phyloP scores from a whole-genome alignment of 2,797 vertebrate genomes.

The Pseudotriccus pelzelni region DNA sequence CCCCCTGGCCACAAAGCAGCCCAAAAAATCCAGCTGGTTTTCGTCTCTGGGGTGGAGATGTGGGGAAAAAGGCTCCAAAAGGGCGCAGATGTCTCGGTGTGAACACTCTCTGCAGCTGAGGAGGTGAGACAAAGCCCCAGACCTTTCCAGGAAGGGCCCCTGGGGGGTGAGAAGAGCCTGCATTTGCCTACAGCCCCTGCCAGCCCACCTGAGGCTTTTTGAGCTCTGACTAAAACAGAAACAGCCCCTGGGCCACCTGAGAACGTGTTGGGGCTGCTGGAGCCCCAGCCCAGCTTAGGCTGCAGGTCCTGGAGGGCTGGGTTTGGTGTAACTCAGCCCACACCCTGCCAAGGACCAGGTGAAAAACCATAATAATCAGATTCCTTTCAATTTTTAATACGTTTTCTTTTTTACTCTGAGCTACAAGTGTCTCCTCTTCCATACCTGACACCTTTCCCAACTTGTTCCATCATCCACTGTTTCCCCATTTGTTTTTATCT shows the following conservation, averaged over 20 bases:
- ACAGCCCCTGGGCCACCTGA: rapidly evolving
- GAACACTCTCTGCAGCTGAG: neutral
- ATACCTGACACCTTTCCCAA: neutral
- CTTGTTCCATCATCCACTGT: neutral
- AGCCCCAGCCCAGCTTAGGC: neutral
- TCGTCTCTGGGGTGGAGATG: rapidly evolving
- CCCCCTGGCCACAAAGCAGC: rapidly evolving
- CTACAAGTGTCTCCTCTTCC: neutral
- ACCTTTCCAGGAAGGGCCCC: neutral
- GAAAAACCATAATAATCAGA: neutral
- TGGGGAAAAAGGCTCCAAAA: neutral
- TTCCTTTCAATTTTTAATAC: neutral
- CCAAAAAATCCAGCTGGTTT: rapidly evolving
- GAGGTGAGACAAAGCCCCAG: neutral
- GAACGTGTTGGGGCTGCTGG: neutral
- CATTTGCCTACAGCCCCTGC: neutral
- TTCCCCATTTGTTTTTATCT: neutral
- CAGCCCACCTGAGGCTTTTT: neutral
- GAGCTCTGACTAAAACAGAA: neutral
- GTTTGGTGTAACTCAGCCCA: neutral
- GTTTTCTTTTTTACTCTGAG: neutral
- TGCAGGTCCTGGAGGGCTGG: neutral
- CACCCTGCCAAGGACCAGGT: neutral
- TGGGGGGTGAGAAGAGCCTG: neutral
- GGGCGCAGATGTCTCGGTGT: rapidly evolving